Evolutionary conservation across 1,140 invertebrate genomes (phyloP).

Genomic region (Brachionus paranguensis): DNA sequence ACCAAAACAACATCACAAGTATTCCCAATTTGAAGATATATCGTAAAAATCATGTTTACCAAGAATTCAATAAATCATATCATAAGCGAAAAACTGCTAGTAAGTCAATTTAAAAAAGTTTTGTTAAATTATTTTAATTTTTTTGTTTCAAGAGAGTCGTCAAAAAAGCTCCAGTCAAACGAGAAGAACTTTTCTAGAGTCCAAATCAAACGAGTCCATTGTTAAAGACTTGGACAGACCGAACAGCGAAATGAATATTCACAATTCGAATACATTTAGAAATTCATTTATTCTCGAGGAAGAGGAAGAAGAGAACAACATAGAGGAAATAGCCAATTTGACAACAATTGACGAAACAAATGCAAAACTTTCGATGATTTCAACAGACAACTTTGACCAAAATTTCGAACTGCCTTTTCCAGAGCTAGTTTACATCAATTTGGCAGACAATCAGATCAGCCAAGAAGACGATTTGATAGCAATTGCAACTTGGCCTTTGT

Average conservation of each 20-base stretch:
- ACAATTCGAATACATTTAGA: conserved; percentile 26
- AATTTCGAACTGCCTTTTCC: conserved; percentile 45
- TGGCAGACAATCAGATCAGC: conserved; percentile 51
- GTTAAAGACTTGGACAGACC: conserved; percentile 37
- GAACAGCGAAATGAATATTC: conserved; percentile 30
- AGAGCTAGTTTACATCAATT: conserved; percentile 49
- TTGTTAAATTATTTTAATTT: background rate
- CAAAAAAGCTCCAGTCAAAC: background rate
- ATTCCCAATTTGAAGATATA: conserved; percentile 52
- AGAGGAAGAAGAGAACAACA: conserved; percentile 32
- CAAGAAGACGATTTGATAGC: conserved; percentile 52
- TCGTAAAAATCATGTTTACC: conserved; percentile 44
- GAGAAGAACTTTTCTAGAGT: background rate
- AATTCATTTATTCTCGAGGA: conserved; percentile 39
- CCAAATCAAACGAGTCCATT: conserved; percentile 28
- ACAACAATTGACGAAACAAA: background rate
- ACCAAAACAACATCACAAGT: conserved; percentile 51
- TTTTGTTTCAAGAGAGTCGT: background rate
- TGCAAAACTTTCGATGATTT: background rate
- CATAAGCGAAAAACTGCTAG: background rate
- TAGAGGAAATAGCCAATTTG: conserved; percentile 26
- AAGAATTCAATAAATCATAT: conserved; percentile 34
- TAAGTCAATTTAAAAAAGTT: background rate
- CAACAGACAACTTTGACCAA: conserved; percentile 34
- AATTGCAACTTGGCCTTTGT: conserved; percentile 52